Evolutionary conservation across 2,888 invertebrate genomes (phyloP), one percentile per base, ranked within the genome.

Genomic region (Crioceris asparagi): DNA sequence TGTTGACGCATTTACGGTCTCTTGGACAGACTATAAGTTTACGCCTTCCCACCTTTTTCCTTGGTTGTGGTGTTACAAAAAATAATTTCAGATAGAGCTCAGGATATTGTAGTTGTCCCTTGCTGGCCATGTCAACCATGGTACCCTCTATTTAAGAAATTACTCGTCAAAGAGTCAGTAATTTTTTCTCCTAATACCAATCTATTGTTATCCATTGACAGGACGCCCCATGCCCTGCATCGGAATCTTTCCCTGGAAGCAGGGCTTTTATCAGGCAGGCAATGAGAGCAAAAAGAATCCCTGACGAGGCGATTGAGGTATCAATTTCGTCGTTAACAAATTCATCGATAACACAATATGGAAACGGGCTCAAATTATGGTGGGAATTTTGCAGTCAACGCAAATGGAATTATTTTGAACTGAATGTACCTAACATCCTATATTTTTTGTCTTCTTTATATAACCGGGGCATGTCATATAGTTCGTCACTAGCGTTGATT

Each of bases 181-280:
- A 4, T 32, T 4, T 11, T 29, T 15, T 23, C 34, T 14, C 4
- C 44, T 25, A 23, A 17, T 16, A 26, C 33, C 25, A 40, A 23
- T 38, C 41, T 55, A 14, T 36, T 55, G 11, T 36, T 55, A 11
- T 30, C 32, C 14, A 38, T 41, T 11, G 41, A 45, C 49, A 41
- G 39, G 41, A 54, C 36, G 4, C 32, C 37, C 3, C 55, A 54
- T 19, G 54, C 52, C 3, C 23, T 47, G 14, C 37, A 38, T 27
- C 32, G 18, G 26, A 44, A 42, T 8, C 45, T 56, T 50, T 42
- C 49, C 45, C 51, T 56, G 48, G 47, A 50, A 30, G 54, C 45
- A 40, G 52, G 50, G 36, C 37, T 29, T 29, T 47, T 51, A 45
- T 56, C 53, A 12, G 46, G 38, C 33, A 44, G 16, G 50, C 49